Conservation (phyloP, 2,888 invertebrate genomes). For the Aquatica leii region DNA sequence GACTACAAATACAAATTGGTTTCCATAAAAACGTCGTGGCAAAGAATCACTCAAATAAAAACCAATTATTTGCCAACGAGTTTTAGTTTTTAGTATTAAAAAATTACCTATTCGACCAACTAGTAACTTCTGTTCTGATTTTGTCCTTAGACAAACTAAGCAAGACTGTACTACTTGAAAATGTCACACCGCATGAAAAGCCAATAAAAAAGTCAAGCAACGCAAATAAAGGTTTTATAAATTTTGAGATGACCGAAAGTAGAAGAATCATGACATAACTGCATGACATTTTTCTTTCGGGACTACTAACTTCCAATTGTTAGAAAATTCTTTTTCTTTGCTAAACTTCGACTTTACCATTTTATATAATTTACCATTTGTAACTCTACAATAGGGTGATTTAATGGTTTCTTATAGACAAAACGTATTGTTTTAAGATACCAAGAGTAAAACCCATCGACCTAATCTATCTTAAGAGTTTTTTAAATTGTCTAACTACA, state of each 20-base stretch:
- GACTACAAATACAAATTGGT: constrained; percentile 30
- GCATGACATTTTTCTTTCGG: constrained; percentile 33
- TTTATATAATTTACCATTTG: too few species aligned
- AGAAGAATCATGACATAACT: constrained; percentile 33
- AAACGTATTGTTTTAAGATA: constrained; percentile 29
- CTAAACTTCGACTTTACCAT: constrained; percentile 15
- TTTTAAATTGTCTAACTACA: too few species aligned
- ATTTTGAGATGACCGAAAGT: constrained; percentile 41
- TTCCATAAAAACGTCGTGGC: constrained; percentile 15
- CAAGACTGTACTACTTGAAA: too few species aligned
- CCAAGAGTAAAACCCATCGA: too few species aligned
- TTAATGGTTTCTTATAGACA: constrained; percentile 14
- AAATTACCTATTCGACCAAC: too few species aligned
- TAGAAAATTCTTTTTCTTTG: constrained; percentile 21
- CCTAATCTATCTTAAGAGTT: too few species aligned
- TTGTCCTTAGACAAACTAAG: too few species aligned
- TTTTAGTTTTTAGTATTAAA: too few species aligned
- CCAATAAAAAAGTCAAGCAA: constrained; percentile 41
- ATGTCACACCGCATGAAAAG: constrained; percentile 41
- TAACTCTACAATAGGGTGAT: constrained; percentile 38
- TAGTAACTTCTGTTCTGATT: too few species aligned
- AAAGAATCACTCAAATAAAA: constrained; percentile 26
- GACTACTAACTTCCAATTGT: too few species aligned
- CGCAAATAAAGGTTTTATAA: constrained; percentile 35
- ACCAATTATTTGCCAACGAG: constrained; percentile 25